Base-by-base conservation (phyloP, 2,888 invertebrate species). In the Platypus cylindrus region DNA sequence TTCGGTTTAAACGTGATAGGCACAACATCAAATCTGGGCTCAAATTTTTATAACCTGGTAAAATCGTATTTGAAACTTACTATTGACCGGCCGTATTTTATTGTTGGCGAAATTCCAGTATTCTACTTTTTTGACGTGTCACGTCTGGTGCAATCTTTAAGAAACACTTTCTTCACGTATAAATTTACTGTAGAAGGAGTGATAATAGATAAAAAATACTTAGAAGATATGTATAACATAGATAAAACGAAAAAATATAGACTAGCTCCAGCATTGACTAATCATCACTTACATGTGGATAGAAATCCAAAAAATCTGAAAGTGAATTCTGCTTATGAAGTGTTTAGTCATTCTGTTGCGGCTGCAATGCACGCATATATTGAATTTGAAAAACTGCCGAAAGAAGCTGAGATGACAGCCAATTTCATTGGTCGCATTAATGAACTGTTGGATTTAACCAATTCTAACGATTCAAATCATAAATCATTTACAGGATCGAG, bases 1-100 rank as follows among this genome's bases (percentile, higher is more conserved):
- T 24, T 18, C 12, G 41, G 39, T 14, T 30, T 46, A 24, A 43
- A 44, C 38, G 37, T 44, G 13, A 14, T 44, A 4, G 41, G 30
- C 1, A 34, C 39, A 11, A 36, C 38, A 20, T 42, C 38, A 13
- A 39, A 43, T 32, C 42, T 44, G 11, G 11, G 11, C 8, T 25
- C 25, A 11, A 25, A 25, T 25, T 25, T 25, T 25, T 25, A 9
- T 7, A 25, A 25, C 5, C 11, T 25, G 25, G 25, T 25, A 25
- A 25, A 25, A 25, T 5, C 5, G 5, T 5, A 25, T 25, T 25
- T 25, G 11, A 25, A 25, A 5, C 25, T 25, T 7, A 20, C 20
- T 7, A 9, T 7, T 7, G 20, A 20, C 5, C 5, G 20, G 7
- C 20, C 20, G 9, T 20, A 7, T 20, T 25, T 25, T 25, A 9